Evolutionary conservation across 2,888 invertebrate genomes (phyloP), one percentile per base, ranked within the genome.

Genomic region (Notodonta dromedarius): DNA sequence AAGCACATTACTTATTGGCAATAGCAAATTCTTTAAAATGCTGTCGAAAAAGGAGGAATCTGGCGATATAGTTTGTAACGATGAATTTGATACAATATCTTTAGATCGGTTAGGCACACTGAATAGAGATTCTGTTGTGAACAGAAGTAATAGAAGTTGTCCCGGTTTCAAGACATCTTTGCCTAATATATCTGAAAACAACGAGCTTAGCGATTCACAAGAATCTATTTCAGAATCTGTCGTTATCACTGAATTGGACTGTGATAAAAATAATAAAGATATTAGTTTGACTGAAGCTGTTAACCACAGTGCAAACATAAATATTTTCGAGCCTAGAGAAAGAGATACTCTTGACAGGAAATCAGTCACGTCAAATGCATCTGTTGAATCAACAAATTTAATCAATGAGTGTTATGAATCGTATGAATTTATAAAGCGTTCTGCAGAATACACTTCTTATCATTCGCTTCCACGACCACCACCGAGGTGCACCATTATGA

Each of bases 81-180:
- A 93, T 69, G 93, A 93, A 81, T 93, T 93, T 75, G 93, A 93
- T 69, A 93, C 93, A 1, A 92, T 93, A 79, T 93, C 93, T 5
- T 78, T 93, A 60, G 93, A 92, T 76, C 86, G 93, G 61, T 66
- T 91, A 78, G 90, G 88, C 6, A 89, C 89, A 14, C 78, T 93
- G 59, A 91, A 91, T 67, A 90, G 93, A 73, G 92, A 91, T 74
- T 89, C 91, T 14, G 79, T 88, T 24, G 89, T 90, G 2, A 93
- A 93, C 70, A 87, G 91, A 76, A 93, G 93, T 78, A 93, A 93
- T 67, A 83, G 92, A 67, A 93, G 93, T 67, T 93, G 93, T 74
- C 93, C 93, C 14, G 93, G 93, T 9, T 93, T 93, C 68, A 92
- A 93, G 84, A 91, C 87, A 5, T 93, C 93, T 4, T 76, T 93